Percentiles rank a stretch among this genome's conserved stretches.
phyloP scores from a whole-genome alignment of 2,797 vertebrate species.

The Odontamblyopus rebecca region DNA sequence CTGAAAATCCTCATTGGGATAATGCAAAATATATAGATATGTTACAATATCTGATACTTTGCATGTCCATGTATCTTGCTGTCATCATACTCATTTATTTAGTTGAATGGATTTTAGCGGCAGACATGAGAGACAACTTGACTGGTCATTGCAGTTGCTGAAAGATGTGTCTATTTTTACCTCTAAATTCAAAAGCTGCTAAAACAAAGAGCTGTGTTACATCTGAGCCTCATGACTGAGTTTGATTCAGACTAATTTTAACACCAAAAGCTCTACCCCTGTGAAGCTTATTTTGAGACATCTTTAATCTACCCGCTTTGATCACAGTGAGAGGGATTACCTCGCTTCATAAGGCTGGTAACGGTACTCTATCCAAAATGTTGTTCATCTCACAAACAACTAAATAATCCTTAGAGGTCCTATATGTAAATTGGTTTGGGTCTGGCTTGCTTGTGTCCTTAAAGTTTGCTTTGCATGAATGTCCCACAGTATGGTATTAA shows the following conservation, averaged over 20 bases:
- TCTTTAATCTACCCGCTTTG: constrained; percentile 65
- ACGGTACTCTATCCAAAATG: neutral
- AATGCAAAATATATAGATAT: no score
- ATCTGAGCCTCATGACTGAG: neutral
- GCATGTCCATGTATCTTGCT: no score
- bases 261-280: constrained; percentile 24
- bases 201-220: constrained; percentile 3
- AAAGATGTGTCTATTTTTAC: constrained; percentile 1
- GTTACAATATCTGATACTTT: no score
- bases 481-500: no score
- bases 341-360: neutral
- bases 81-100: no score
- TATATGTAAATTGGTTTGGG: no score
- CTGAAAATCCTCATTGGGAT: no score
- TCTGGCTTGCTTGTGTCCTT: no score
- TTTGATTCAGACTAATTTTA: constrained; percentile 24
- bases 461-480: no score
- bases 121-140: neutral
- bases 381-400: neutral
- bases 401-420: neutral
- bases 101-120: no score
- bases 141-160: neutral
- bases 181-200: neutral
- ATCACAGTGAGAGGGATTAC: constrained; percentile 40
- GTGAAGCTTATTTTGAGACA: constrained; percentile 20